Evolutionary conservation across 30 jellyfish, hydroid and myxozoan genomes (phyloP), one percentile per base, ranked within the genome.

Genomic region (Aurelia coerulea): DNA sequence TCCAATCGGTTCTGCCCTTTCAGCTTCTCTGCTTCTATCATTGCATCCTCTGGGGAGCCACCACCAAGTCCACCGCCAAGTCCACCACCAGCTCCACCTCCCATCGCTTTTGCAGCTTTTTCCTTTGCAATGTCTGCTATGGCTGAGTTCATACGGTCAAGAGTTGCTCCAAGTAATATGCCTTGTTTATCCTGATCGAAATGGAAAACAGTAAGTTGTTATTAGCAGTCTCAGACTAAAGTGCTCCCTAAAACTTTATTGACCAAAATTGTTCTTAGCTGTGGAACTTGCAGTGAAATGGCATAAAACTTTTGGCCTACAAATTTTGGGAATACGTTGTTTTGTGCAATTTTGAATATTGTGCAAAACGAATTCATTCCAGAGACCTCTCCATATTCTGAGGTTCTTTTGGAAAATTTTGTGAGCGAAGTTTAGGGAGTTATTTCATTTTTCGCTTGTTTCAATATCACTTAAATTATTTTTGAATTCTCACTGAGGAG

Each of bases 21-120:
- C 76, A 91, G 56, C 42, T 81, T 73, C 58, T 85, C 92, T 5
- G 98, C 95, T 52, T 91, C 98, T 54, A 85, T 69, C 90, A 86
- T 68, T 7, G 95, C 87, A 56, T 70, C 85, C 64, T 86, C 95
- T 1, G 86, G 88, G 29, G 86, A 10, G 23, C 59, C 60, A 29
- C 86, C 76, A 32, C 77, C 81, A 5, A 62, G 87, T 32, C 86
- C 85, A 41, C 86, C 90, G n/a, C 51, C 51, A 39, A 39, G 51
- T 9, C 51, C 51, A 39, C 51, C 51, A 39, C 51, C 51, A 1
- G 51, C 51, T 0, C 84, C 95, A 11, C 89, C 96, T 65, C 96
- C 96, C 9, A 68, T 62, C 23, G 64, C 82, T 34, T 67, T 73
- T 23, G 81, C 88, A 13, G 91, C 88, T 60, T 76, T 73, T 51